Percentiles rank a stretch among this genome's conserved stretches.
phyloP scores from a whole-genome alignment of 64 coral and sea anemone genomes.

The Montipora sp. region DNA sequence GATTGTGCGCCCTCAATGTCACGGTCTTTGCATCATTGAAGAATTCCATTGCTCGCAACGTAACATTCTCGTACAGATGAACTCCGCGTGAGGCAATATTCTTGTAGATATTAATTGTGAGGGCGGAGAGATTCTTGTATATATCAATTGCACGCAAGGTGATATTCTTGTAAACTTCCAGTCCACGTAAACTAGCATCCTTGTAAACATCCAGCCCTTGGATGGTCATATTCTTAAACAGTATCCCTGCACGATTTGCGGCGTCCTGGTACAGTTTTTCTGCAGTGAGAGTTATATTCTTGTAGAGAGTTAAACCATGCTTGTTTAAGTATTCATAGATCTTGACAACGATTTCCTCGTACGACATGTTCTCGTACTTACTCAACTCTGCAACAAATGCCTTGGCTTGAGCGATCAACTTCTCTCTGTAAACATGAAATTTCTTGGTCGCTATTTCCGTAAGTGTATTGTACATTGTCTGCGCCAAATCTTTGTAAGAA shows the following conservation, averaged over 20 bases:
- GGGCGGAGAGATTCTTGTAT: conserved; percentile 45
- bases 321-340: conserved; percentile 61
- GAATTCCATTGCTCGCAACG: conserved; percentile 52
- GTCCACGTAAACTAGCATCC: conserved; percentile 59
- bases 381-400: conserved; percentile 57
- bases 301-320: conserved; percentile 75
- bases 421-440: conserved; percentile 8
- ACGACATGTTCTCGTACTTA: conserved; percentile 85
- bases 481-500: conserved; percentile 68
- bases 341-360: conserved; percentile 75
- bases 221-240: conserved; percentile 57
- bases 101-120: conserved; percentile 31
- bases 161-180: conserved; percentile 69
- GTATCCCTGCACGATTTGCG: conserved; percentile 35
- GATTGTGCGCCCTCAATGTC: conserved; percentile 62
- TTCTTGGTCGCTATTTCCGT: conserved; percentile 49
- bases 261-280: conserved; percentile 73
- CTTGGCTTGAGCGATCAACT: conserved; percentile 34
- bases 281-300: conserved; percentile 69
- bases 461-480: conserved; percentile 54
- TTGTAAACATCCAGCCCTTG: conserved; percentile 72
- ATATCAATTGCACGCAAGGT: conserved; percentile 53
- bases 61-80: conserved; percentile 78
- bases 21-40: conserved; percentile 57
- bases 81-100: conserved; percentile 50